Evolutionary conservation across 2,888 invertebrate species (phyloP), one percentile per base, ranked within the genome.

Genomic region (Dryobota labecula): DNA sequence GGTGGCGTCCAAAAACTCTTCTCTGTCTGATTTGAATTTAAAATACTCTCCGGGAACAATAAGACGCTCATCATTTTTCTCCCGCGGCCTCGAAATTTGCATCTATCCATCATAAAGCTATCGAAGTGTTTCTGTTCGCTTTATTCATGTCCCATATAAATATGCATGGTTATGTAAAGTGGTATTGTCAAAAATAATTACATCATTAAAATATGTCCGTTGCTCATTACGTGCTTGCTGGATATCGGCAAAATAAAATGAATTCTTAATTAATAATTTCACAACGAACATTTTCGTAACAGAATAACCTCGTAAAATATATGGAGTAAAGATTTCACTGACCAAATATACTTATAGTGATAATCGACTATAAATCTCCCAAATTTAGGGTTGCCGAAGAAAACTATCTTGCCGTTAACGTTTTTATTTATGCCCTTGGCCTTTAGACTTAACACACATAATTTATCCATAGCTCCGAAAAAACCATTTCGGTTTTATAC

Each of bases 21-120:
- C 86, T 82, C 82, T 41, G 85, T 90, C 90, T 90, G 89, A 91
- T 92, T 92, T 91, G 90, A 92, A 92, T 91, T 92, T 91, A 90
- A 92, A 92, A 92, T 91, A 88, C 85, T 89, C 90, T 87, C 83
- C 68, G 83, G 83, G 87, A 91, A 92, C 91, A 92, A 91, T 90
- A 90, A 87, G 88, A 87, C 83, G 84, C 87, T 87, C 90, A 87
- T 89, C 87, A 88, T 90, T 90, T 88, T 87, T 84, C 83, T 78
- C 70, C 80, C 64, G 77, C 80, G 64, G 84, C 83, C 85, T 80
- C 80, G 72, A 82, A 86, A 87, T 88, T 90, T 85, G 76, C 82
- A 86, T 83, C 89, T 87, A 90, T 91, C 90, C 88, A 90, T 91
- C 90, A 90, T 73, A 73, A 73, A 80, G 84, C 84, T 87, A 88